A percentile compares a stretch with the other conserved stretches of the same genome.
phyloP scores from a whole-genome alignment of 2,888 invertebrate genomes.

The Operophtera brumata region DNA sequence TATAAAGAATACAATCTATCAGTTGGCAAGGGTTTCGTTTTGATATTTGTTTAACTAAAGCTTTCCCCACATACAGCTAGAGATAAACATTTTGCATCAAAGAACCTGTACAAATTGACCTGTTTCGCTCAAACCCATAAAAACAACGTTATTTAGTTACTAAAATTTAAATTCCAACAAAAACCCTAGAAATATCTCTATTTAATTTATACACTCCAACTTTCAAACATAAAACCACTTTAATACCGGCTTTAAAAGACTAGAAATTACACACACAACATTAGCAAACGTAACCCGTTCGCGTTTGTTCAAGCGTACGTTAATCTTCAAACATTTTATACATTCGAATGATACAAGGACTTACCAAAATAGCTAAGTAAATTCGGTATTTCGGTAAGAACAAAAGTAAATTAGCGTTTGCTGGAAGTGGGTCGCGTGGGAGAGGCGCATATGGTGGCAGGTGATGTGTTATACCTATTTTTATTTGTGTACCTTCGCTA shows the following conservation, averaged over 20 bases:
- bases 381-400: conserved; percentile 58
- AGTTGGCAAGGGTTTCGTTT: too few relatives aligned
- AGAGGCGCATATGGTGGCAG: conserved; percentile 53
- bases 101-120: too few relatives aligned
- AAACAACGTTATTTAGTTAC: not conserved
- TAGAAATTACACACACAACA: conserved; percentile 40
- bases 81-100: too few relatives aligned
- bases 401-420: conserved; percentile 69
- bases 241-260: conserved; percentile 21
- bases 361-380: conserved; percentile 55
- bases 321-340: conserved; percentile 52
- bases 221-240: conserved; percentile 25
- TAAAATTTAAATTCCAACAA: not conserved
- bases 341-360: conserved; percentile 51
- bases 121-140: too few relatives aligned
- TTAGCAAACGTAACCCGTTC: conserved; percentile 40
- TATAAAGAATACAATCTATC: too few relatives aligned
- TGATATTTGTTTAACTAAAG: not conserved
- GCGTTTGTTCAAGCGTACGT: conserved; percentile 36
- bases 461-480: conserved; percentile 38
- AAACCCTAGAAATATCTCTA: conserved; percentile 3
- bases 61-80: too few relatives aligned
- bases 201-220: conserved; percentile 18
- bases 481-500: conserved; percentile 17
- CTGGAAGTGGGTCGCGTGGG: conserved; percentile 48